Evolutionary conservation across 2,888 invertebrate species (phyloP).

Genomic region (Hemicrepidius hirtus): DNA sequence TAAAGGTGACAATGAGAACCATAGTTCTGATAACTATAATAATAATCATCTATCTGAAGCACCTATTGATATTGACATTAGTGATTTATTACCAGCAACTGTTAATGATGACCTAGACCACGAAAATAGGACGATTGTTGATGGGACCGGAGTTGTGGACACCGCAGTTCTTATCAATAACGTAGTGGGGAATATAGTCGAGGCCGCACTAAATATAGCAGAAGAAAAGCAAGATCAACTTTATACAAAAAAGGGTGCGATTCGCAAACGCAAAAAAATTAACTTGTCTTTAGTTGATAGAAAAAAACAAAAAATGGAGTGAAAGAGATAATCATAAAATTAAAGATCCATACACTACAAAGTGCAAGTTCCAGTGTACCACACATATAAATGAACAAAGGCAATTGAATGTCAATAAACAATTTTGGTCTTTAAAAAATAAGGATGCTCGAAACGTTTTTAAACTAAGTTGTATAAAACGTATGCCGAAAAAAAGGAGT

Average conservation of each 20-base stretch:
- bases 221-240: too few species aligned
- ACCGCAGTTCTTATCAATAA: neutral
- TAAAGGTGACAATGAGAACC: too few species aligned
- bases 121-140: neutral
- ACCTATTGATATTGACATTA: too few species aligned
- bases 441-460: conserved; percentile 32
- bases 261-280: conserved; percentile 9
- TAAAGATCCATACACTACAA: neutral
- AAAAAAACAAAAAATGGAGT: neutral
- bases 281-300: neutral
- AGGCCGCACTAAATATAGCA: neutral
- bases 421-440: conserved; percentile 34
- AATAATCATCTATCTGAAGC: too few species aligned
- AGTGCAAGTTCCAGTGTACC: neutral
- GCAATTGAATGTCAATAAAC: conserved; percentile 15
- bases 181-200: neutral
- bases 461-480: conserved; percentile 25
- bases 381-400: neutral
- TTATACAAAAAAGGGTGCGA: conserved; percentile 4
- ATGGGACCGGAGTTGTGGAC: neutral
- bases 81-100: too few species aligned
- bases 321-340: neutral
- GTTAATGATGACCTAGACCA: neutral
- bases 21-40: too few species aligned
- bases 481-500: conserved; percentile 4